Base-by-base conservation (phyloP, 2,797 vertebrate species). In the Buphagus erythrorhynchus region DNA sequence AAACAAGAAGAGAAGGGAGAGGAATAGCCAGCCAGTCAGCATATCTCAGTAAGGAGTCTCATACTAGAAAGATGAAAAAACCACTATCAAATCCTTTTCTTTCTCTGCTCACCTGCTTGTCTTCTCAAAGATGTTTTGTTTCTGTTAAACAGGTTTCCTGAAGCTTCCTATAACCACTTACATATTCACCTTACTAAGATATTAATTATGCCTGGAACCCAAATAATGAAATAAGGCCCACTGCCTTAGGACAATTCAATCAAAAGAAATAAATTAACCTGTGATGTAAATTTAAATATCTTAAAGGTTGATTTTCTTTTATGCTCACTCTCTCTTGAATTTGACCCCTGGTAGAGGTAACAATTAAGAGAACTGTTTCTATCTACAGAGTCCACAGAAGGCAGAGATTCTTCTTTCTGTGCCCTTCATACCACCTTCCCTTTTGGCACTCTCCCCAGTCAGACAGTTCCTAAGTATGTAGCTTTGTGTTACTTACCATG, bases 1-100 rank as follows among this genome's bases (percentile, higher is more conserved):
- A 95, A 95, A 96, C 86, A 97, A 88, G 68, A 91, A 86, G 68
- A 93, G 51, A 49, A 78, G 43, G 15, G 51, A 92, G 42, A 81
- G 26, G 40, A 88, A 87, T 81, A 94, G 90, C 29, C 42, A 91
- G 69, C 28, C 73, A 84, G 29, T 35, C 31, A 82, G 43, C 28
- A 2, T 52, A 78, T 74, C 40, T 94, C 71, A 93, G 61, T 67
- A 91, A 59, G 52, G 59, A 82, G 68, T 20, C 6, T 14, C 28
- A 71, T 36, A 71, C 10, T 25, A 87, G 36, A 88, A 91, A 86
- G 38, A 87, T 11, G 4, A 61, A 81, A 85, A 86, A 78, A 38
- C 1, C 36, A 82, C 8, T 25, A 81, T 19, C 17, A 22, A 63
- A 29, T n/a, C 29, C 26, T 71, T 67, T 61, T 66, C 36, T 51